Evolutionary conservation across 2,888 invertebrate genomes (phyloP).

Genomic region (Baccha elongata): DNA sequence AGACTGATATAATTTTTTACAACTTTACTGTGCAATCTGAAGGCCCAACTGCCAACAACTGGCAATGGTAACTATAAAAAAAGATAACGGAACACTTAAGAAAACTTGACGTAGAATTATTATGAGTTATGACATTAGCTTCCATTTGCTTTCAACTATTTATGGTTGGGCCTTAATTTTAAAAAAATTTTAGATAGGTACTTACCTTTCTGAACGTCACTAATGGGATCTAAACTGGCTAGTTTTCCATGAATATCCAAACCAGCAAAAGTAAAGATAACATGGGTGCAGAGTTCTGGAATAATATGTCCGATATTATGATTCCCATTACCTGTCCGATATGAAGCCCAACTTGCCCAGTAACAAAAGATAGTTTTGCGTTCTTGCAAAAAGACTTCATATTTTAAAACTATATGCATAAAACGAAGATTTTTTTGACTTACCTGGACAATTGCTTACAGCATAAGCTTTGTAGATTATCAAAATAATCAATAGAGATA

Average conservation of each 20-base stretch:
- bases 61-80: no score
- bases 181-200: no score
- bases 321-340: constrained; percentile 81
- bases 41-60: no score
- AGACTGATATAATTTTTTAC: no score
- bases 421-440: not conserved
- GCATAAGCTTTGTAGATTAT: not conserved
- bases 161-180: no score
- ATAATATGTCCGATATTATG: constrained; percentile 82
- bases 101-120: no score
- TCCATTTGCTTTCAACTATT: no score
- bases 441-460: not conserved
- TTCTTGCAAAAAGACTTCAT: constrained; percentile 22
- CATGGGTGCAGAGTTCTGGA: constrained; percentile 83
- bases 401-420: not conserved
- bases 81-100: no score
- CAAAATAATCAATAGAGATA: not conserved
- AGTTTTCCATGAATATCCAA: constrained; percentile 82
- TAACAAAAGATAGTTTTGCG: constrained; percentile 82
- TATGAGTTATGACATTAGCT: no score
- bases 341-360: constrained; percentile 83
- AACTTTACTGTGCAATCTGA: no score
- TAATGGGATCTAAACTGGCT: constrained; percentile 81
- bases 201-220: no score
- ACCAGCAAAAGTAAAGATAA: constrained; percentile 84